A percentile compares a stretch with the other conserved stretches of the same genome.
Evolutionary conservation across 2,888 invertebrate genomes (phyloP).

Genomic region (Agrenia bidenticulata): DNA sequence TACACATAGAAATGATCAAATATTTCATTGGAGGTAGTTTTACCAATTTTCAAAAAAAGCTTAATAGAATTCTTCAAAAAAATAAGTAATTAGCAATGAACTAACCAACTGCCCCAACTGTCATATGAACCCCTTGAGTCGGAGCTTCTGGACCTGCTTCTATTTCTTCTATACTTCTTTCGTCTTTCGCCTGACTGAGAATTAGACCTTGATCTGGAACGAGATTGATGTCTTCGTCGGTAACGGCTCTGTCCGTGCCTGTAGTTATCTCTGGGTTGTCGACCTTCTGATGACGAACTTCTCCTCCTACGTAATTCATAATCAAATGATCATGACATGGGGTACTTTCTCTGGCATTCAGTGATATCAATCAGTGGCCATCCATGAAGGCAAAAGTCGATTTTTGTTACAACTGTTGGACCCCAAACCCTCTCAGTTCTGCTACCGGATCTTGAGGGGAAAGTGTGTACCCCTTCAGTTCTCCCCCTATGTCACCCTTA

Average conservation of each 20-base stretch:
- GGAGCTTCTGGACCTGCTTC: slow-evolving; percentile 35
- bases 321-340: slow-evolving; percentile 14
- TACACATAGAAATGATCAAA: background rate
- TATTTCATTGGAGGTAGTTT: background rate
- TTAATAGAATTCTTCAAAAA: too few species aligned
- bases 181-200: slow-evolving; percentile 42
- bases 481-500: too few species aligned
- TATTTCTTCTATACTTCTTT: slow-evolving; percentile 29
- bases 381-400: too few species aligned
- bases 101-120: background rate
- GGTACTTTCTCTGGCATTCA: too few species aligned
- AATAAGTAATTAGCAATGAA: background rate
- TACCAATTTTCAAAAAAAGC: too few species aligned
- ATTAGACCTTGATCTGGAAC: slow-evolving; percentile 36
- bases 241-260: slow-evolving; percentile 25
- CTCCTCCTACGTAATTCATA: slow-evolving; percentile 17
- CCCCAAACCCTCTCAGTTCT: too few species aligned
- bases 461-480: too few species aligned
- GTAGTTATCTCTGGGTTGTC: slow-evolving; percentile 21
- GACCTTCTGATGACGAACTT: slow-evolving; percentile 2
- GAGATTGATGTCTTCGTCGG: slow-evolving; percentile 5
- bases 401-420: too few species aligned
- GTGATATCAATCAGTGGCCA: too few species aligned
- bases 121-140: slow-evolving; percentile 38
- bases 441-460: too few species aligned